Evolutionary conservation across 2,113 vertebrate genomes (phyloP), one percentile per base, ranked within the genome.

Genomic region (Ptyas mucosa): DNA sequence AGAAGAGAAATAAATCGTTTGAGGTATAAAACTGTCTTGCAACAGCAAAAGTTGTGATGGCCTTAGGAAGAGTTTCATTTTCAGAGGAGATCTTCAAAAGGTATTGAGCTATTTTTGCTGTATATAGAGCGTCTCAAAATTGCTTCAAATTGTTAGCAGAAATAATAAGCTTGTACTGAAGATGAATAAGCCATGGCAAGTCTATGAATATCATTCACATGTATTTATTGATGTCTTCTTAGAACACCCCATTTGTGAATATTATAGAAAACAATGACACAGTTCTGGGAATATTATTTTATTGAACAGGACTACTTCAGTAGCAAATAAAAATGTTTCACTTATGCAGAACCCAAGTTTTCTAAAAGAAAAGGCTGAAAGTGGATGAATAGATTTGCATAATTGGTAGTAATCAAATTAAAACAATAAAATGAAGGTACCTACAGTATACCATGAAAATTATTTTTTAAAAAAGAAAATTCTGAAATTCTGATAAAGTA

Each of bases 211-310:
- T 55, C 0, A 91, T 94, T 95, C 26, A 93, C 93, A 89, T 81
- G 75, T n/a, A 3, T 5, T 94, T 94, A 94, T 89, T 95, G 93
- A 95, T 26, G 39, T 8, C 21, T 5, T 86, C 91, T 94, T 94
- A 26, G 93, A 92, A 86, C 18, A 11, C 5, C 4, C 1, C 89
- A 18, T 9, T 92, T 85, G 88, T 81, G 86, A 91, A 53, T 81
- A 49, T 51, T 51, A 92, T 3, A 9, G 53, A 90, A 95, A 93
- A 93, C 12, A 91, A 64, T 8, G 1, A 89, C 90, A 85, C 54
- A 14, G 0, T 90, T 91, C 64, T 90, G 53, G 1, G 88, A 21
- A 18, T 85, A 90, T 93, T 58, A 34, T 86, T 89, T 91, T 86
- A 55, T 34, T 43, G 11, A 81, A 51, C 4, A 55, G 2, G 52